Evolutionary conservation across 2,888 invertebrate species (phyloP).

Genomic region (Drosophila meridionalis): DNA sequence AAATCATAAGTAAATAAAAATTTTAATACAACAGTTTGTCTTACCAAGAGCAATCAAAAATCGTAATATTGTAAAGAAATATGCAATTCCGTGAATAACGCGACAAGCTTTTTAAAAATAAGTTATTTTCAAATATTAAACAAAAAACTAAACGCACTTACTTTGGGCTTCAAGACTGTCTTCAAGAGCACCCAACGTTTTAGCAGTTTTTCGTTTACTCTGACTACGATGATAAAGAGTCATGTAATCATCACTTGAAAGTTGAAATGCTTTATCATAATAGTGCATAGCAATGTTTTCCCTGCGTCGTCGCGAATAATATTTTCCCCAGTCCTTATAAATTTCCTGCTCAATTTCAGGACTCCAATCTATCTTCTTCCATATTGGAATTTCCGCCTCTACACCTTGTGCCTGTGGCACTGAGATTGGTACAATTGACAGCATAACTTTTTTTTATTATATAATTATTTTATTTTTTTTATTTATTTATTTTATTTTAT

Average conservation of each 20-base stretch:
- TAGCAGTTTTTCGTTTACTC: conserved; percentile 75
- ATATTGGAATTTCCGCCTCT: conserved; percentile 46
- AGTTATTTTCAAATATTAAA: neutral
- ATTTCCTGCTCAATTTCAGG: conserved; percentile 77
- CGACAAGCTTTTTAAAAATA: neutral
- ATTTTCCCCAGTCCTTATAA: conserved; percentile 82
- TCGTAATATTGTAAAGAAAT: too few relatives aligned
- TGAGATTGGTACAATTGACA: conserved; percentile 13
- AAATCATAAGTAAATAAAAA: too few relatives aligned
- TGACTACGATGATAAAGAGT: conserved; percentile 77
- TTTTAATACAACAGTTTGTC: too few relatives aligned
- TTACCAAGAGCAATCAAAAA: too few relatives aligned
- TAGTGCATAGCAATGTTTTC: conserved; percentile 77
- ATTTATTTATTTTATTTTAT: neutral
- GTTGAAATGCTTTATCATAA: conserved; percentile 73
- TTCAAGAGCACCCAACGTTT: conserved; percentile 66
- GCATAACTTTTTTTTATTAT: conserved; percentile 28
- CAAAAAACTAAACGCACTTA: conserved; percentile 31
- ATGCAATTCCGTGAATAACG: too few relatives aligned
- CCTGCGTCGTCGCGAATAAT: conserved; percentile 76
- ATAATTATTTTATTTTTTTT: neutral
- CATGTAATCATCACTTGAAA: conserved; percentile 68
- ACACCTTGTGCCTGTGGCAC: conserved; percentile 36
- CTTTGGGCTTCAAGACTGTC: conserved; percentile 75
- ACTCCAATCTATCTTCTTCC: conserved; percentile 77